phyloP scores from a whole-genome alignment of 2,888 invertebrate genomes.

The Phorcus lineatus region DNA sequence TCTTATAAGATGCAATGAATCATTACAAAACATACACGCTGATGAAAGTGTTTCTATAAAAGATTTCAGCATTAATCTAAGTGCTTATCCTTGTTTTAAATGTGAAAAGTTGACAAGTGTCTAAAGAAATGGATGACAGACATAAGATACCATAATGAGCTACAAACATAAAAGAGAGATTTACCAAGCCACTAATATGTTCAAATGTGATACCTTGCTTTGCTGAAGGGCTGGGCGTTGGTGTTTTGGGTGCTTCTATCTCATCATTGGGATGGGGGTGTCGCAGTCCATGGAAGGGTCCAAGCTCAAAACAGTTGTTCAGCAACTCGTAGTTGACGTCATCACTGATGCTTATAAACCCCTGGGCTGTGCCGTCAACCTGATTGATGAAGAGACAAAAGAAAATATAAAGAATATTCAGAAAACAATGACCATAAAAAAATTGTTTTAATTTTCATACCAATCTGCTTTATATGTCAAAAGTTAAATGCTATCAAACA shows the following conservation, averaged over 20 bases:
- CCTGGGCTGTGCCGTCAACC: conserved; percentile 74
- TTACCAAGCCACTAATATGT: not conserved
- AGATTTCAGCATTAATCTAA: too few relatives aligned
- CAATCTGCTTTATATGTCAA: too few relatives aligned
- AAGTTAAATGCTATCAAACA: too few relatives aligned
- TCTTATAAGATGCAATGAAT: too few relatives aligned
- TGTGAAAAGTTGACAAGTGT: too few relatives aligned
- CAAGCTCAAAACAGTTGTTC: conserved; percentile 75
- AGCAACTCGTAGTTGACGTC: conserved; percentile 73
- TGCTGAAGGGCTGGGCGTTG: conserved; percentile 35
- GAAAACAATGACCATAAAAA: not conserved
- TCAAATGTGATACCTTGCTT: conserved; percentile 13
- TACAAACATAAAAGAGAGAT: not conserved
- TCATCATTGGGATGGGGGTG: conserved; percentile 69
- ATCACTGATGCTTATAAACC: conserved; percentile 74
- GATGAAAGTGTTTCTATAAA: too few relatives aligned
- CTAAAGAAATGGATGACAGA: too few relatives aligned
- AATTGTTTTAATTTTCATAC: not conserved
- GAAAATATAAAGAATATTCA: not conserved
- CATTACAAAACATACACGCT: too few relatives aligned
- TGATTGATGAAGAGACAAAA: conserved; percentile 39
- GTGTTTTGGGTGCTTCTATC: conserved; percentile 46
- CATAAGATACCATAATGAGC: not conserved
- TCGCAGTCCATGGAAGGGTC: conserved; percentile 72
- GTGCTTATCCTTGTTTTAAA: too few relatives aligned